Conservation (phyloP, 1,140 invertebrate genomes). For the Papilio polytes region DNA sequence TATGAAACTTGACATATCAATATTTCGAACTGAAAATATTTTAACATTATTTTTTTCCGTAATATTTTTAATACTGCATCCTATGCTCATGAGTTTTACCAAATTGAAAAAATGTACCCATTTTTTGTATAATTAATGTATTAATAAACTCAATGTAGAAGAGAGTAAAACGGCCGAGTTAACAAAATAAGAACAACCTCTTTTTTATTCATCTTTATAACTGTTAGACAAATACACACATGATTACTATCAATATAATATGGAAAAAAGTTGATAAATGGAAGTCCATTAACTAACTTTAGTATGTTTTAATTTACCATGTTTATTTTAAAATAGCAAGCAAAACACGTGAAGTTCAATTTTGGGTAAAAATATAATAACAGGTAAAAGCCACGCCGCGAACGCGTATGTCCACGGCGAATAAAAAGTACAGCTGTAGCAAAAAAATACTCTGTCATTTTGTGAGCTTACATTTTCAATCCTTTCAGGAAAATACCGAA, state of each 20-base stretch:
- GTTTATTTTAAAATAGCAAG: neutral
- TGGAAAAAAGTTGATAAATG: too few species aligned
- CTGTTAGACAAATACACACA: too few species aligned
- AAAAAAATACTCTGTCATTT: conserved; percentile 41
- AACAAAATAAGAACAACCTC: neutral
- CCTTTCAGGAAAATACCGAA: conserved; percentile 32
- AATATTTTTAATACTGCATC: neutral
- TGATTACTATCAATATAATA: too few species aligned
- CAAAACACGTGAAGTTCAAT: neutral
- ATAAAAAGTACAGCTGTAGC: conserved; percentile 44
- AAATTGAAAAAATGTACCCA: neutral
- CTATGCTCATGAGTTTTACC: neutral
- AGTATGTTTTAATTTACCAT: too few species aligned
- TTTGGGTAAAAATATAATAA: neutral
- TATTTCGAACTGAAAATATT: neutral
- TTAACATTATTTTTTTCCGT: neutral
- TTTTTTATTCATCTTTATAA: too few species aligned
- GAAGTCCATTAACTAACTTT: too few species aligned
- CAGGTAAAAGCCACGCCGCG: conserved; percentile 35
- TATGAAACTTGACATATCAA: conserved; percentile 8
- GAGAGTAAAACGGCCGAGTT: neutral
- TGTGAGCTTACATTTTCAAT: conserved; percentile 36
- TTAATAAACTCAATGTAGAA: too few species aligned
- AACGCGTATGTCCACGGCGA: conserved; percentile 41
- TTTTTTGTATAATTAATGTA: too few species aligned